These are phyloP conservation scores for Bactericera cockerelli DNA, from an alignment of 1,140 invertebrate genomes.

Conservation along the genomic window DNA sequence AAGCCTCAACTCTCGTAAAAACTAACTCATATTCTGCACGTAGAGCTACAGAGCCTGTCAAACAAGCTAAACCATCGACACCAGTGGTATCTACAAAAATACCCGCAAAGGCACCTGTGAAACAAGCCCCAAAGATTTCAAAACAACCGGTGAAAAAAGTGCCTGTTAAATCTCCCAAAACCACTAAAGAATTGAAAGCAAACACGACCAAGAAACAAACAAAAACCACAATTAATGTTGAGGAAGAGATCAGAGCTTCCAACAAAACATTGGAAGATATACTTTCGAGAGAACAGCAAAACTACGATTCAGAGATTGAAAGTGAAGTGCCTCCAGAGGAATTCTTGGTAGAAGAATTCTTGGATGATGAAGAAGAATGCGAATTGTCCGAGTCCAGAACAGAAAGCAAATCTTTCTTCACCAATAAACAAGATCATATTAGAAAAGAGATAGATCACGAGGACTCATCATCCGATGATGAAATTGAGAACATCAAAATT, in stretches of 20 bases:
- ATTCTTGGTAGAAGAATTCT: conserved; percentile 21
- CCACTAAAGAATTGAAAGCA: conserved; percentile 8
- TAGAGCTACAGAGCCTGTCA: neutral
- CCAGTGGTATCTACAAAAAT: neutral
- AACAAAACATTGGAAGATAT: neutral
- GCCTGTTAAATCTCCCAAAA: conserved; percentile 9
- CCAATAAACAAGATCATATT: neutral
- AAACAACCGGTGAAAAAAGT: conserved; percentile 6
- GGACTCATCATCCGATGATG: neutral
- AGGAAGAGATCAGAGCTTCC: neutral
- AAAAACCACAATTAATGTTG: neutral
- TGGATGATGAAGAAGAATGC: conserved; percentile 9
- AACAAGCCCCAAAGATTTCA: conserved; percentile 35
- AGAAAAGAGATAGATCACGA: neutral
- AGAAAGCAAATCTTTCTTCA: conserved; percentile 9
- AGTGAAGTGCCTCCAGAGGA: conserved; percentile 25
- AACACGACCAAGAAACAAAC: conserved; percentile 14
- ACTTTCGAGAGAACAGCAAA: neutral
- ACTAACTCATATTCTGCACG: neutral
- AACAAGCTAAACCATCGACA: neutral
- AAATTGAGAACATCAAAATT: conserved; percentile 13
- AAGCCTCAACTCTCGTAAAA: conserved; percentile 10
- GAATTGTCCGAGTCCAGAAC: conserved; percentile 9
- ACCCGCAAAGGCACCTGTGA: conserved; percentile 33
- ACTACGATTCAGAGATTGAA: conserved; percentile 20